phyloP scores from a whole-genome alignment of 2,113 vertebrate species.

The Recurvirostra avosetta region DNA sequence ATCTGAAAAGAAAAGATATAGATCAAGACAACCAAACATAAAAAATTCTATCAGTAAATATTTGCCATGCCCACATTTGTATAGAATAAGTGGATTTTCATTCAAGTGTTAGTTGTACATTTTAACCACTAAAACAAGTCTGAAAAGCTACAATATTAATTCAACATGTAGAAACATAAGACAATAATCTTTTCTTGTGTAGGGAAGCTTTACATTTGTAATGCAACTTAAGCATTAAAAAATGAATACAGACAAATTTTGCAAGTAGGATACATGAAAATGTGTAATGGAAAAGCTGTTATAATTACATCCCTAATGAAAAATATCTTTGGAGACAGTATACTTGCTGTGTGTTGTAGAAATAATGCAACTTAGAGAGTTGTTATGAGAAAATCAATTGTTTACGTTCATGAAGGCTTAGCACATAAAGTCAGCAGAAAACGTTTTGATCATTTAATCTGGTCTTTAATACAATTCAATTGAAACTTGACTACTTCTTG shows the following conservation, averaged over 20 bases:
- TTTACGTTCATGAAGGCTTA: not conserved
- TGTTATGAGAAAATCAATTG: not conserved
- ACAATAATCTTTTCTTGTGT: not conserved
- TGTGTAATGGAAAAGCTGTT: not conserved
- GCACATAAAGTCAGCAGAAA: not conserved
- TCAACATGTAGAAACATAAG: not conserved
- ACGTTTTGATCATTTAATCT: not conserved
- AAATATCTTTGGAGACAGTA: not conserved
- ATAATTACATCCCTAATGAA: not conserved
- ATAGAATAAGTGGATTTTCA: not conserved
- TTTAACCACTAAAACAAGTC: not conserved
- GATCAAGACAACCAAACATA: not conserved
- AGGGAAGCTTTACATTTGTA: not conserved
- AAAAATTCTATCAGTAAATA: not conserved
- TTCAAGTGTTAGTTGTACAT: not conserved
- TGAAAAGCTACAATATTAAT: not conserved
- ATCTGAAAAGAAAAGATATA: not conserved
- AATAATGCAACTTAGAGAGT: not conserved
- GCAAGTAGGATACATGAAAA: not conserved
- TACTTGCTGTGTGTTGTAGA: not conserved
- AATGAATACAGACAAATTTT: not conserved
- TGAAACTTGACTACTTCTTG: not conserved
- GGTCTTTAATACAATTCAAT: not conserved
- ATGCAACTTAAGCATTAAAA: not conserved
- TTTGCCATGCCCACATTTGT: not conserved